A percentile compares a stretch with the other conserved stretches of the same genome.
Evolutionary conservation across 2,888 invertebrate genomes (phyloP).

Genomic region (Bombyx huttoni): DNA sequence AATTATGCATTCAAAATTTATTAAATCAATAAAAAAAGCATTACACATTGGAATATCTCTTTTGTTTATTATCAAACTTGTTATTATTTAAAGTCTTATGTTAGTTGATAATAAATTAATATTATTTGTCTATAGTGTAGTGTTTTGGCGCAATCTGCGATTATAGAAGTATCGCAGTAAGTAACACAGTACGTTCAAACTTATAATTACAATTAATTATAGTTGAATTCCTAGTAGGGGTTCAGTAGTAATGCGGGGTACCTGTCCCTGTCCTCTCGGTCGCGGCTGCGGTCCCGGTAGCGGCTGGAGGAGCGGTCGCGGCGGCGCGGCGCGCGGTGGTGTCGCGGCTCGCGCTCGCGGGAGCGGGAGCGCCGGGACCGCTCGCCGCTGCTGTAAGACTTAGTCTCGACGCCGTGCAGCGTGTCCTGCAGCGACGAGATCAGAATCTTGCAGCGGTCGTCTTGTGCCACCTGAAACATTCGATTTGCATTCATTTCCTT

Average conservation of each 20-base stretch:
- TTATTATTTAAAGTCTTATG: too few species aligned
- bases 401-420: constrained; percentile 96
- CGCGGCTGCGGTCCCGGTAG: constrained; percentile 55
- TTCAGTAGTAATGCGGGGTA: constrained; percentile 11
- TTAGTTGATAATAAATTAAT: too few species aligned
- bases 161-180: too few species aligned
- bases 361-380: constrained; percentile 62
- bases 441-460: constrained; percentile 97
- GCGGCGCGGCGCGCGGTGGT: constrained; percentile 53
- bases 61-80: too few species aligned
- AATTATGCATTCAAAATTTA: too few species aligned
- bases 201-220: too few species aligned
- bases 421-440: constrained; percentile 98
- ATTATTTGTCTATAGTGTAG: too few species aligned
- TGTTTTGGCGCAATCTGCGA: too few species aligned
- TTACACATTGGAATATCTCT: too few species aligned
- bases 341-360: constrained; percentile 39
- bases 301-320: constrained; percentile 52
- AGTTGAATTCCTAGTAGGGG: too few species aligned
- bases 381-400: constrained; percentile 86
- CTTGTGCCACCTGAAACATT: constrained; percentile 79
- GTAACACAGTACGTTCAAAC: too few species aligned
- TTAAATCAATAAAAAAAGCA: too few species aligned
- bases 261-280: constrained; percentile 61
- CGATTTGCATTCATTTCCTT: not conserved